Evolutionary conservation across 2,888 invertebrate species (phyloP), one percentile per base, ranked within the genome.

Genomic region (Cryptocheilus praepositus): DNA sequence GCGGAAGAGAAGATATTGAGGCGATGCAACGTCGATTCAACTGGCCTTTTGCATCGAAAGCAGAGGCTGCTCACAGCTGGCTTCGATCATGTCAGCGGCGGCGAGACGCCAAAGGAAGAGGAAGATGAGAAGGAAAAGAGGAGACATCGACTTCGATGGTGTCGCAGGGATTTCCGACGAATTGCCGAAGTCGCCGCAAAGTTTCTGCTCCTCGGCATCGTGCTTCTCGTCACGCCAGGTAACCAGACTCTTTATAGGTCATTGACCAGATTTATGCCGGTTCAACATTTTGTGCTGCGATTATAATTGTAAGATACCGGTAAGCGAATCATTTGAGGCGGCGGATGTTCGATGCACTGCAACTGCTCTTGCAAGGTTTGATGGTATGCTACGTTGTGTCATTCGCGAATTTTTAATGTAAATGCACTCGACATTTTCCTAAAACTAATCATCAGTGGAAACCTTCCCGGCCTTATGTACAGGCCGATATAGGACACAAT

Each of bases 151-250:
- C 74, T 81, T 60, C 80, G 82, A 69, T 77, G 82, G 78, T 84
- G 81, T 76, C 81, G 81, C 81, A 83, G 81, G 78, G 82, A 83
- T 74, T 80, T 86, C 63, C 81, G 85, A 73, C 83, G 86, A 73
- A 79, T 85, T 82, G 81, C 82, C 77, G 85, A 87, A 75, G 85
- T 86, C 83, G 83, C 83, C 67, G 81, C 85, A 73, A 85, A 83
- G 74, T 82, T 85, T 67, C 72, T 89, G 63, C 81, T 89, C 71
- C 83, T 88, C 79, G 86, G 87, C 46, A 81, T 88, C 79, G 83
- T 86, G 66, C 85, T 88, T 64, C 84, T 88, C 81, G 83, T 88
- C 78, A 84, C 87, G 64, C 88, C 88, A 81, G 88, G 88, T 86
- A 74, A 36, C 73, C 53, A 25, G 3, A 25, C 5, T 25, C 2